Base-by-base conservation (phyloP, 2,888 invertebrate species). In the Agriopis leucophaearia region DNA sequence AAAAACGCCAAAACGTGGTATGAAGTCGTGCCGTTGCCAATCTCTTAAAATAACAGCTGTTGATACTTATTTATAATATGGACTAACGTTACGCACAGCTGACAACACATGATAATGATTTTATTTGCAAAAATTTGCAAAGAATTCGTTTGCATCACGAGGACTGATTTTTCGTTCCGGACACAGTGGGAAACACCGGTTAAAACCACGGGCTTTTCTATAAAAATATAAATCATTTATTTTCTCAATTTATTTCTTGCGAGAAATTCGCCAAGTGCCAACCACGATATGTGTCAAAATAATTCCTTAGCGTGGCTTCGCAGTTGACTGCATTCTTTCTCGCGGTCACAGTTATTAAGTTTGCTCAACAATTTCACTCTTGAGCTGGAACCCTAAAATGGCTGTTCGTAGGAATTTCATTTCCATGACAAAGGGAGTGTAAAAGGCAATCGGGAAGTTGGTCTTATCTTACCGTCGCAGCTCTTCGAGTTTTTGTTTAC, bases 401-500 rank as follows among this genome's bases (percentile, higher is more conserved):
- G 72, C 77, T 75, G 76, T 74, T 74, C 70, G 52, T 70, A 64
- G 61, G 67, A 71, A 75, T 78, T 76, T 78, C 73, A 83, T 84
- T 81, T 79, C 74, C 82, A 81, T 83, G 60, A 83, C 81, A 84
- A 84, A 83, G 69, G 67, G 63, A 69, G 67, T 35, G 48, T 59
- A 76, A 74, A 74, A 71, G 64, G 71, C 70, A 64, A 58, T 67
- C 74, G 64, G 61, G 57, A 60, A 66, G 52, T 63, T 63, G 55
- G 60, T 35, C 64, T 56, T 62, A 64, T 69, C 62, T 60, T 45
- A 44, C 44, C 55, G 50, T 35, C 68, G 45, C 63, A 68, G 62
- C 42, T n/a, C 35, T 44, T 55, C 61, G 15, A 54, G 54, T 65
- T 65, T 56, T 66, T 71, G 66, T 71, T 66, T 66, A 69, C 68